Base-by-base conservation (phyloP, 2,888 invertebrate species). In the Entomobrya proxima region DNA sequence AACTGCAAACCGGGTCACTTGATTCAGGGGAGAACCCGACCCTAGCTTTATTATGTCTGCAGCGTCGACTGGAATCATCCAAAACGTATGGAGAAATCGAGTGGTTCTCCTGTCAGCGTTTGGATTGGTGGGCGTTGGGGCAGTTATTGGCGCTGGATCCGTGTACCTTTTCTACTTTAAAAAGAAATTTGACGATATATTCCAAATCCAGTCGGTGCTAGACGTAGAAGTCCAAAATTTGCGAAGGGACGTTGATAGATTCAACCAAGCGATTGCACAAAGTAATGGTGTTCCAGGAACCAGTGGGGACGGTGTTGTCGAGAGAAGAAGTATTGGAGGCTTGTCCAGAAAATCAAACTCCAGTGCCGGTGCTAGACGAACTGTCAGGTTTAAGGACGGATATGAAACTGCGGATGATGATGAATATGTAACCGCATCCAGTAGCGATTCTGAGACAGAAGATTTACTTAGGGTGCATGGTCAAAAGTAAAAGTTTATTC, bases 21-120 rank as follows among this genome's bases (percentile, higher is more conserved):
- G n/a, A n/a, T n/a, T n/a, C n/a, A n/a, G n/a, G n/a, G n/a, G n/a
- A n/a, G n/a, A n/a, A n/a, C n/a, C n/a, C n/a, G n/a, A n/a, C n/a
- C n/a, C n/a, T n/a, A n/a, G n/a, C n/a, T n/a, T n/a, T n/a, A n/a
- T n/a, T n/a, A 58, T 30, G 58, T 58, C 58, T 11, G 32, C 21
- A 6, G 35, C 4, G 2, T 13, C 5, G 21, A 7, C 92, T 95
- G 67, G 24, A 37, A 30, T 72, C 13, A 47, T 72, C 32, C 72
- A 72, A 72, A 72, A 44, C 18, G 5, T 72, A 27, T 86, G 85
- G 87, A 83, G 85, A 27, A 76, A 74, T 40, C 52, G 87, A 35
- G 52, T 76, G 4, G 74, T 88, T 7, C 58, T 88, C 0, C 44
- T 72, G 0, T 47, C 88, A 6, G 87, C 88, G 5, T 87, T 89